phyloP scores from a whole-genome alignment of 2,888 invertebrate genomes.

The Hydraecia micacea region DNA sequence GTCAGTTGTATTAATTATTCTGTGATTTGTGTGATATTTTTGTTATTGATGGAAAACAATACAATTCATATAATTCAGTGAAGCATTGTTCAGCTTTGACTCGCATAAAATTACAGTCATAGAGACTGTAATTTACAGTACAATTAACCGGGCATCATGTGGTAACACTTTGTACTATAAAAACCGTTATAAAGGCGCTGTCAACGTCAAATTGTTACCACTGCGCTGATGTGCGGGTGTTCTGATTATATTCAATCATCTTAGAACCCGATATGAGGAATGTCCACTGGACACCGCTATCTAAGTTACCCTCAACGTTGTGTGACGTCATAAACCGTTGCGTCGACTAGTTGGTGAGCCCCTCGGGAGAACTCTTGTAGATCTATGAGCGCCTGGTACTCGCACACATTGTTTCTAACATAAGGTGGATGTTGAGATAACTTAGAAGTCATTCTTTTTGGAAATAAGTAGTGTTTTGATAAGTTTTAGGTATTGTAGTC shows the following conservation, averaged over 20 bases:
- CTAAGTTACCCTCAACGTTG: conserved; percentile 36
- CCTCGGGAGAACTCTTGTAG: conserved; percentile 47
- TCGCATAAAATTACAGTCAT: neutral
- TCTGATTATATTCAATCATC: conserved; percentile 6
- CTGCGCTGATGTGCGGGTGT: neutral
- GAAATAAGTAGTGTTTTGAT: no score
- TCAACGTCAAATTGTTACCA: neutral
- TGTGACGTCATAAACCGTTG: conserved; percentile 61
- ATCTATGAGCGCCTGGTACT: conserved; percentile 51
- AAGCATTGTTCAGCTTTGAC: conserved; percentile 3
- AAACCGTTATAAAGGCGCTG: neutral
- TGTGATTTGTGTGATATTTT: conserved; percentile 25
- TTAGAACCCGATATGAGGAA: conserved; percentile 25
- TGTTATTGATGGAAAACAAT: conserved; percentile 44
- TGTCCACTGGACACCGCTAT: conserved; percentile 40
- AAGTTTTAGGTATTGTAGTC: neutral
- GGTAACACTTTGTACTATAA: neutral
- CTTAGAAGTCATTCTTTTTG: neutral
- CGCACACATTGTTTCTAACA: conserved; percentile 29
- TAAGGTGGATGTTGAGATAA: neutral
- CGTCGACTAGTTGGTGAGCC: conserved; percentile 48
- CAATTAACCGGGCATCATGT: neutral
- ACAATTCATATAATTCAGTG: no score
- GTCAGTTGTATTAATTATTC: conserved; percentile 49
- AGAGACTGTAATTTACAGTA: no score